Percentiles rank a stretch among this genome's conserved stretches.
These are phyloP conservation scores for Huso huso DNA, from an alignment of 2,797 vertebrate species.

Conservation along the genomic window DNA sequence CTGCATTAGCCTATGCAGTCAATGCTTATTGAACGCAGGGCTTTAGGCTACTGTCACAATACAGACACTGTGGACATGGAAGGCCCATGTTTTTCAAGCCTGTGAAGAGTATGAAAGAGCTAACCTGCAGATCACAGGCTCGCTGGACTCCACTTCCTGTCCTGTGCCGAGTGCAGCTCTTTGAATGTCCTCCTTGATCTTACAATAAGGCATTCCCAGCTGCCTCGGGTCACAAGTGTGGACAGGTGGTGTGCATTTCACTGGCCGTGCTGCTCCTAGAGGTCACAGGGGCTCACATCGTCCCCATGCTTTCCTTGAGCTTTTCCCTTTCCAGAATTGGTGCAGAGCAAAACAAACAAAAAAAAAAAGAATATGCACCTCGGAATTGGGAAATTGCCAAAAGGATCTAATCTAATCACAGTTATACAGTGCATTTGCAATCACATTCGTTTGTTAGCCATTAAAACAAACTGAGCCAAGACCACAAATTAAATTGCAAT, in stretches of 20 bases:
- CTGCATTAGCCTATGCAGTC: constrained; percentile 39
- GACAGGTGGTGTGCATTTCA: neutral
- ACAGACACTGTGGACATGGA: constrained; percentile 41
- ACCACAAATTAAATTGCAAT: no score
- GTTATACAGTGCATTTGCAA: no score
- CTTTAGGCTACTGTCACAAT: constrained; percentile 34
- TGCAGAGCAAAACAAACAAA: constrained; percentile 9
- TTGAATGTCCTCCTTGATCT: neutral
- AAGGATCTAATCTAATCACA: no score
- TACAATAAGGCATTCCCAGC: constrained; percentile 14
- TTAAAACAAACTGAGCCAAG: no score
- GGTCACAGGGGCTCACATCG: no score
- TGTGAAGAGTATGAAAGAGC: constrained; percentile 33
- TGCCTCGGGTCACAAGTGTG: constrained; percentile 16
- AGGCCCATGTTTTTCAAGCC: constrained; percentile 37
- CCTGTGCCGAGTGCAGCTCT: neutral
- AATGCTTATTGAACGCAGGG: constrained; percentile 47
- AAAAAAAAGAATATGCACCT: no score
- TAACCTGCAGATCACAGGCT: neutral
- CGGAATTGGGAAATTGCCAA: no score
- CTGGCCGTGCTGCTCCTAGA: neutral
- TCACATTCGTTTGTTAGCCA: no score
- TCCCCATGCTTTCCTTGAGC: no score
- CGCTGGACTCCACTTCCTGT: neutral
- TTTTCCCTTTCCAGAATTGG: no score